Evolutionary conservation across 2,113 vertebrate species (phyloP).

Genomic region (Pteropus alecto): DNA sequence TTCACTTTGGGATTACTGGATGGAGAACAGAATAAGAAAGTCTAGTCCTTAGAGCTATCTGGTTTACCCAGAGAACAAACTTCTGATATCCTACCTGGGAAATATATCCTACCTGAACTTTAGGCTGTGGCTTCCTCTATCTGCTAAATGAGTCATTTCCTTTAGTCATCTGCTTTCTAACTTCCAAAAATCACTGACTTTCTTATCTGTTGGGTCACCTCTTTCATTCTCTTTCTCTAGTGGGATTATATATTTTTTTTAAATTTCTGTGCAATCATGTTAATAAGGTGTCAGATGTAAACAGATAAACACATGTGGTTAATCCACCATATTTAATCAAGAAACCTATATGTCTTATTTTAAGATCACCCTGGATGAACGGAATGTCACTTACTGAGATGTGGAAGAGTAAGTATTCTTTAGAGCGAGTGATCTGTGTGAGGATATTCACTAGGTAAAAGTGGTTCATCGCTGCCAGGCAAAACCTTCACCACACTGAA

Average conservation of each 20-base stretch:
- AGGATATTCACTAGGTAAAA: not conserved
- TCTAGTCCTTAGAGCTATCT: not conserved
- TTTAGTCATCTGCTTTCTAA: slow-evolving; percentile 10
- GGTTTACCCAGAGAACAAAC: not conserved
- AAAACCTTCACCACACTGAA: not conserved
- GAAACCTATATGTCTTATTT: not conserved
- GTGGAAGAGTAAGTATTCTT: not conserved
- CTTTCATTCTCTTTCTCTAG: not conserved
- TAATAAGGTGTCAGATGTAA: not conserved
- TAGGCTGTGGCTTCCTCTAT: not conserved
- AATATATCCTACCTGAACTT: not conserved
- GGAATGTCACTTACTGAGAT: not conserved
- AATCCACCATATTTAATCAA: not conserved
- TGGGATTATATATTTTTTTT: not conserved
- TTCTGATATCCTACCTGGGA: not conserved
- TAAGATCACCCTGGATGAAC: not conserved
- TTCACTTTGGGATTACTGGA: not conserved
- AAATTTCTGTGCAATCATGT: not conserved
- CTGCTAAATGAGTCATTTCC: not conserved
- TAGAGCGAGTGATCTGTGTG: not conserved
- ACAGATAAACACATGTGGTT: not conserved
- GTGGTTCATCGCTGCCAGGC: not conserved
- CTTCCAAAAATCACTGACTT: not conserved
- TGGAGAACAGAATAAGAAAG: not conserved
- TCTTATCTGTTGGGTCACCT: not conserved